Conservation (phyloP, 2,797 vertebrate species). For the Poliocrania exsul region DNA sequence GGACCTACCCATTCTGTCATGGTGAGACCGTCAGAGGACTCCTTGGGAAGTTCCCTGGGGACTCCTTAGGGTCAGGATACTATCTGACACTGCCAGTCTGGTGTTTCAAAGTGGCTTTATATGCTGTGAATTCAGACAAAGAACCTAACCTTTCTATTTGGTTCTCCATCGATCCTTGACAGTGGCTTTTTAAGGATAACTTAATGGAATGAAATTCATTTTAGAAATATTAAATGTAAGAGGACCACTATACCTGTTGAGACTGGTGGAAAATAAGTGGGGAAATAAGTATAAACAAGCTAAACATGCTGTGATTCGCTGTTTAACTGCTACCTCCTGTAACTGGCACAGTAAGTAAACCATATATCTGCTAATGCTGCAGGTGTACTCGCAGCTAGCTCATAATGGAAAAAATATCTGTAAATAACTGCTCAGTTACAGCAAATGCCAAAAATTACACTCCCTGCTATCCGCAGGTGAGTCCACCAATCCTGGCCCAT, state of each 20-base stretch:
- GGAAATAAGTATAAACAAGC: constrained; percentile 13
- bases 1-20: rapidly evolving
- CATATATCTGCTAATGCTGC: constrained; percentile 24
- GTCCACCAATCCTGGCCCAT: not conserved
- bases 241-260: not conserved
- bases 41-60: not conserved
- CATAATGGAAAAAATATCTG: constrained; percentile 38
- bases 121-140: not conserved
- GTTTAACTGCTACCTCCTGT: constrained; percentile 19
- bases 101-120: not conserved
- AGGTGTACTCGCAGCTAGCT: constrained; percentile 34
- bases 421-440: constrained; percentile 53
- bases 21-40: not conserved
- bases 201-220: not conserved
- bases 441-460: constrained; percentile 48
- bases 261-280: not conserved
- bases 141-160: not conserved
- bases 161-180: not conserved
- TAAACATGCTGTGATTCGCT: not conserved
- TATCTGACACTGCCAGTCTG: not conserved
- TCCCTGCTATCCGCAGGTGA: not conserved
- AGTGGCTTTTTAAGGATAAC: not conserved
- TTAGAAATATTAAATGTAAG: not conserved
- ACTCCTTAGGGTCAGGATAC: not conserved
- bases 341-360: constrained; percentile 20